phyloP scores from a whole-genome alignment of 2,797 vertebrate genomes.

The Ctenopoma kingsleyae region DNA sequence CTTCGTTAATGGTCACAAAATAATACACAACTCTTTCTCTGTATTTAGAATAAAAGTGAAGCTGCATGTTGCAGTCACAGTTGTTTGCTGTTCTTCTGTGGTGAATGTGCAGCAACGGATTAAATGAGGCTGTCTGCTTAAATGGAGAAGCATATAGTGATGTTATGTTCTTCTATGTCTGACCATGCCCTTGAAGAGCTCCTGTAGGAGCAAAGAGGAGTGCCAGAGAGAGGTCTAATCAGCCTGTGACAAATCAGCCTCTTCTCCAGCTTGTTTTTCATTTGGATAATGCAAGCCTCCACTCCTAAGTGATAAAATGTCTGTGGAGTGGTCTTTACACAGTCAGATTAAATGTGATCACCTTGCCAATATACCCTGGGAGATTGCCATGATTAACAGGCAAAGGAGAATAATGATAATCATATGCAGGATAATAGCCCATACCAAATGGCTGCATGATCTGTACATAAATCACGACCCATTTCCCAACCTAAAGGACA shows the following conservation, averaged over 20 bases:
- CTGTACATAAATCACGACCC: constrained; percentile 75
- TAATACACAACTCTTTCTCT: constrained; percentile 3
- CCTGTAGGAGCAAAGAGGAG: constrained; percentile 47
- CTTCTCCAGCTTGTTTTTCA: constrained; percentile 79
- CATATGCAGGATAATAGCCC: constrained; percentile 81
- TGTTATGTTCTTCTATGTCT: constrained; percentile 22
- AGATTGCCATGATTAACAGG: constrained; percentile 81
- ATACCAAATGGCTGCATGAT: constrained; percentile 74
- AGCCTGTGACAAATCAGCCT: constrained; percentile 79
- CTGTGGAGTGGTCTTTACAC: constrained; percentile 68
- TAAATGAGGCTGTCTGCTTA: constrained; percentile 15
- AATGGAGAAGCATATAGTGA: constrained; percentile 26
- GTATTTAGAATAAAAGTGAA: constrained; percentile 11
- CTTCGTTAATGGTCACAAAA: constrained; percentile 22
- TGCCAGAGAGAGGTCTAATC: constrained; percentile 71
- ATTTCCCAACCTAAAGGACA: constrained; percentile 70
- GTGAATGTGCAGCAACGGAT: neutral
- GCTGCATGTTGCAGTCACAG: neutral
- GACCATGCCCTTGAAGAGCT: constrained; percentile 69
- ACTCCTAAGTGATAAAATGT: constrained; percentile 79
- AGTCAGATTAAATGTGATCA: constrained; percentile 81
- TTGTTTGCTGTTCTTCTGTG: neutral
- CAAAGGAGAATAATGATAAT: constrained; percentile 82
- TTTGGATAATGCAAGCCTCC: constrained; percentile 79
- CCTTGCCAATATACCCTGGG: constrained; percentile 74